Evolutionary conservation across 92 coral and sea anemone species (phyloP), one percentile per base, ranked within the genome.

Genomic region (Phenganax subtilis): DNA sequence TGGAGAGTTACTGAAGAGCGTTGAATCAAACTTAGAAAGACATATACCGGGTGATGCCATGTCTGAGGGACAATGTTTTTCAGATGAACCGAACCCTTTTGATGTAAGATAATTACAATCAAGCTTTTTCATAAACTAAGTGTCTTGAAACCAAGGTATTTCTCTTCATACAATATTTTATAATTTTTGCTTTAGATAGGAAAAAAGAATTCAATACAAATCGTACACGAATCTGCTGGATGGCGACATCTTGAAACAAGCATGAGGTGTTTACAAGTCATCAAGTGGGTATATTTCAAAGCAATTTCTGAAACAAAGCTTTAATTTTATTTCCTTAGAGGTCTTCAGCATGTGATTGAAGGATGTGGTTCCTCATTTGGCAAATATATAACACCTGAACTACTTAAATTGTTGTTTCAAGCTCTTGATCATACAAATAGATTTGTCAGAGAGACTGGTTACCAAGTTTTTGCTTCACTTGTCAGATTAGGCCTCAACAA

Each of bases 221-320:
- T 94, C 27, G 89, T 94, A 64, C 98, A 94, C 82, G 98, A 94
- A 71, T 92, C 98, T 6, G 98, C 98, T 11, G 98, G 98, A 20
- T 94, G 98, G 98, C 87, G 91, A 57, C 94, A 94, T 75, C 90
- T 94, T 62, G 98, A 94, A 83, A 94, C 98, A 53, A 92, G 98
- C 80, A 94, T 94, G 98, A 94, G 98, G 98, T 93, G 70, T 7
- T 1, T 59, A 59, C 65, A 14, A 59, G 65, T 37, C 47, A 37
- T 5, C 47, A 37, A 37, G 47, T 37, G 47, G 47, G 47, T 37
- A 37, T 37, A 37, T 37, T 37, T 37, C 47, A 37, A 2, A 37
- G 47, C 47, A 37, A 37, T 37, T 37, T 37, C 17, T 64, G 31
- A 64, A 30, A 68, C 11, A 68, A 10, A 20, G 25, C 10, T 14